These are phyloP conservation scores for Macropus fuliginosus DNA, from an alignment of 2,797 vertebrate genomes.

Conservation along the genomic window DNA sequence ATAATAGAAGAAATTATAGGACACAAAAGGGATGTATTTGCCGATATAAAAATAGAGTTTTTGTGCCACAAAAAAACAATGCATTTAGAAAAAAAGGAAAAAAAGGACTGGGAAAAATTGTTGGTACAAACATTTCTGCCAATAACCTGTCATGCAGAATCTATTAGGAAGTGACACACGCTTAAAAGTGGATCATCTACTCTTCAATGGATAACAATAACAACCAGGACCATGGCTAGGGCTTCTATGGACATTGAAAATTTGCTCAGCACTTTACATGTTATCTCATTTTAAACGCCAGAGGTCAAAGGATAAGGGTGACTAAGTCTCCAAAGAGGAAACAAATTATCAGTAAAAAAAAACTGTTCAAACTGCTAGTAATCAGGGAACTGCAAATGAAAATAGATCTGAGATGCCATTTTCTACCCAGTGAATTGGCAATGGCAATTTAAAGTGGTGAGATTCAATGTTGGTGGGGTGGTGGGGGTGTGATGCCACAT, in stretches of 20 bases:
- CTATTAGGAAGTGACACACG: not conserved
- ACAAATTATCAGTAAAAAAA: not conserved
- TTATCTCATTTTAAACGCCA: no score
- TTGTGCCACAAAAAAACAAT: not conserved
- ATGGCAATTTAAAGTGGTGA: not conserved
- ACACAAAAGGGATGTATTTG: not conserved
- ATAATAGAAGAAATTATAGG: not conserved
- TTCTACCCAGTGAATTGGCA: not conserved
- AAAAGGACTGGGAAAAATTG: not conserved
- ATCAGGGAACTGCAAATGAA: not conserved
- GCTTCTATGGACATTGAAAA: not conserved
- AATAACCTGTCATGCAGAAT: not conserved
- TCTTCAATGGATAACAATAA: not conserved
- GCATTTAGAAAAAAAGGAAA: not conserved
- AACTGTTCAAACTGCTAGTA: not conserved
- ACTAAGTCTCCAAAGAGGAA: not conserved
- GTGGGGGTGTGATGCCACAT: not conserved
- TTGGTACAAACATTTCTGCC: not conserved
- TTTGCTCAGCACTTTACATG: not conserved
- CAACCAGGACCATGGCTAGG: not conserved
- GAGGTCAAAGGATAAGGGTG: no score
- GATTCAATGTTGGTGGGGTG: not conserved
- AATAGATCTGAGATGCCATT: not conserved
- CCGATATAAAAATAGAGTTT: not conserved
- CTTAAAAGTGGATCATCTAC: not conserved